phyloP scores from a whole-genome alignment of 2,797 vertebrate genomes.

The Melanotaenia parkinsoni region DNA sequence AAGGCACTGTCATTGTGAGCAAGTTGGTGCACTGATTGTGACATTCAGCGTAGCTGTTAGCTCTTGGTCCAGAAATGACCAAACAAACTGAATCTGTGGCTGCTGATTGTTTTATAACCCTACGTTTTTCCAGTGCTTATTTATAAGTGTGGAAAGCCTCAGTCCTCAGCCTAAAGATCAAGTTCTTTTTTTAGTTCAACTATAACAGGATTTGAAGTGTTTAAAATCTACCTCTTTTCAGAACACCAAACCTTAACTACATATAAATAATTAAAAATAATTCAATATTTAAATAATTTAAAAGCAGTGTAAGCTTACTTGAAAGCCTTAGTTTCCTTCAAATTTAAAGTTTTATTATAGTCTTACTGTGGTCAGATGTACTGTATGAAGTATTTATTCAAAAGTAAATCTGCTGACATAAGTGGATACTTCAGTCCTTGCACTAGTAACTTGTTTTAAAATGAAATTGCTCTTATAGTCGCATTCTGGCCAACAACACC shows the following conservation, averaged over 20 bases:
- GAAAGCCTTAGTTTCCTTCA: neutral
- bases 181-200: too few relatives aligned
- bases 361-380: neutral
- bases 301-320: neutral
- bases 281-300: neutral
- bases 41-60: neutral
- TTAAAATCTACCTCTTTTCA: too few relatives aligned
- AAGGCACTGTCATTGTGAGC: constrained; percentile 3
- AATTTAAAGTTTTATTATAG: neutral
- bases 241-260: neutral
- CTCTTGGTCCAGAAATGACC: neutral
- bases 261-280: neutral
- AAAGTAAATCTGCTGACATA: neutral
- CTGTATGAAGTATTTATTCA: neutral
- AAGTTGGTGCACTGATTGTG: constrained; percentile 6
- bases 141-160: neutral
- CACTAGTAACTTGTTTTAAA: neutral
- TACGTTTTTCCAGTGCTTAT: neutral
- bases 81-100: neutral
- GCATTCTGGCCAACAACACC: neutral
- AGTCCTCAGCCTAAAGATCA: neutral
- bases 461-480: neutral
- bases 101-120: neutral
- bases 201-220: too few relatives aligned
- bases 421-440: neutral